Evolutionary conservation across 2,888 invertebrate genomes (phyloP).

Genomic region (Catocala fraxini): DNA sequence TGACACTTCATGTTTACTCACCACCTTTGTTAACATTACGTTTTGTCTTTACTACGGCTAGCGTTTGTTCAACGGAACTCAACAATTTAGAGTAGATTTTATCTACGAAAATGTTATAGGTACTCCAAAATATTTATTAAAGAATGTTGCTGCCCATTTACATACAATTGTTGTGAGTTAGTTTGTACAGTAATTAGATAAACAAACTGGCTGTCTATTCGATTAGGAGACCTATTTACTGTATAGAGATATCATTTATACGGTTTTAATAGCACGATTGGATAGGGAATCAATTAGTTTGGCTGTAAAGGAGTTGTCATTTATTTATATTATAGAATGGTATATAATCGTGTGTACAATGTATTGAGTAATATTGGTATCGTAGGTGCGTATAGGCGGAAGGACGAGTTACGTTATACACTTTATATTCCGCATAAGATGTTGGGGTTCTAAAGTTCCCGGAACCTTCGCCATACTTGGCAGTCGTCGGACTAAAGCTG

Average conservation of each 20-base stretch:
- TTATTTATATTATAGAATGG: background rate
- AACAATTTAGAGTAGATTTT: background rate
- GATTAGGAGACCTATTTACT: conserved; percentile 29
- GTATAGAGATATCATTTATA: conserved; percentile 24
- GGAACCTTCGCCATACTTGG: conserved; percentile 69
- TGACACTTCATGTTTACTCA: conserved; percentile 32
- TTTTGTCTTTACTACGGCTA: background rate
- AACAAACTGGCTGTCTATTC: conserved; percentile 27
- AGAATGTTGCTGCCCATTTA: conserved; percentile 44
- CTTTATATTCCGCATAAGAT: conserved; percentile 73
- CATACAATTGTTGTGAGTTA: conserved; percentile 16
- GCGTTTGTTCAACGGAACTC: background rate
- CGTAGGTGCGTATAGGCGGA: conserved; percentile 54
- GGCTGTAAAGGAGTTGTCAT: conserved; percentile 13
- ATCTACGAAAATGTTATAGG: conserved; percentile 1
- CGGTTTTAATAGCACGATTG: conserved; percentile 21
- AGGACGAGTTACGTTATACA: conserved; percentile 70
- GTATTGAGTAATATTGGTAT: conserved; percentile 20
- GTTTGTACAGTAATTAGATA: conserved; percentile 31
- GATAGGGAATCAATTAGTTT: conserved; percentile 29
- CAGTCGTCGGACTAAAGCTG: conserved; percentile 47
- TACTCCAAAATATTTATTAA: conserved; percentile 29
- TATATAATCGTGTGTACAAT: conserved; percentile 4
- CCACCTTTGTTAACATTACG: conserved; percentile 3
- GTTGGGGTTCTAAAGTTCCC: conserved; percentile 68